Evolutionary conservation across 1,140 invertebrate species (phyloP), one percentile per base, ranked within the genome.

Genomic region (Drosophila subpulchrella): DNA sequence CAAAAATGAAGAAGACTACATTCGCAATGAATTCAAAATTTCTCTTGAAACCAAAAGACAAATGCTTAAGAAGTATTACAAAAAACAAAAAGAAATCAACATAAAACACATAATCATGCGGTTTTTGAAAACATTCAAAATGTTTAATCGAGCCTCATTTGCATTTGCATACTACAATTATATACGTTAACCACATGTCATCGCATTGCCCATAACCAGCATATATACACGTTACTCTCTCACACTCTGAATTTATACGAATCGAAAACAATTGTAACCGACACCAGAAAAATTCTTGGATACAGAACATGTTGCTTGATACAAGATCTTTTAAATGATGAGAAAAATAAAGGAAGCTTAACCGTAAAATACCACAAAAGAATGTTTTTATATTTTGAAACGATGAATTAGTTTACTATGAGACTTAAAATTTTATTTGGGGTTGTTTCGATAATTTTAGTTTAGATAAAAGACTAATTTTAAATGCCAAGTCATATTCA

Each of bases 311-410:
- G 88, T 91, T 91, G 88, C 88, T 90, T 90, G 72, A 90, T 73
- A 84, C 75, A 83, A 78, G 72, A 83, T 85, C 88, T 90, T 90
- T 90, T 83, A 90, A 86, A 80, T 86, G 66, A 81, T 83, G 70
- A 86, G 75, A 74, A 90, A 83, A 90, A 90, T 90, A 90, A 90
- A 90, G 86, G 74, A 90, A 86, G 88, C 88, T 90, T 90, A 90
- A 90, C 80, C 86, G 80, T 86, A 90, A 79, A 80, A 63, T 71
- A 81, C 41, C 58, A 75, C 53, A 47, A 47, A 7, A 34, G 15
- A 13, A 27, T 30, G 1, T 48, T 27, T n/a, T 48, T 4, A 27
- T 7, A n/a, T 42, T 7, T 32, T 32, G 30, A n/a, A n/a, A n/a
- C n/a, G n/a, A n/a, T n/a, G n/a, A 7, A 32, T 7, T 30, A 30